Evolutionary conservation across 2,113 vertebrate species (phyloP).

Genomic region (Rafetus swinhoei): DNA sequence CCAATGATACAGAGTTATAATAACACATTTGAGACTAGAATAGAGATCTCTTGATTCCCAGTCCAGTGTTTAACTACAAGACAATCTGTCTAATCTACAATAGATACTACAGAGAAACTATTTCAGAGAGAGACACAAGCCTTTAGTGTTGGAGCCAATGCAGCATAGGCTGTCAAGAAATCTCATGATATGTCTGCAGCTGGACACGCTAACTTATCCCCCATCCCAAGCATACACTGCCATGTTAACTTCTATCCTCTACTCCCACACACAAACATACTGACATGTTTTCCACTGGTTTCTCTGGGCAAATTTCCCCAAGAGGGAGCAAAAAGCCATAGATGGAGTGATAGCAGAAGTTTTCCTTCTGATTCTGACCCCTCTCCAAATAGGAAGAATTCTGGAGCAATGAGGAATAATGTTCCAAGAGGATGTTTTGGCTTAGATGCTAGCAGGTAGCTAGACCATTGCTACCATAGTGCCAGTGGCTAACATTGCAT

Average conservation of each 20-base stretch:
- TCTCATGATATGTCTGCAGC: not conserved
- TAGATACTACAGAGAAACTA: not conserved
- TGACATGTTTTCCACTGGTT: not conserved
- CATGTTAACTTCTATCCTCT: not conserved
- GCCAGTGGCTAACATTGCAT: not conserved
- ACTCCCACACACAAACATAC: accelerated
- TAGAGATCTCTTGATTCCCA: not conserved
- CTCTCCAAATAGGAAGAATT: not conserved
- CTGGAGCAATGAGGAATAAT: not conserved
- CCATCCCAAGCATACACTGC: not conserved
- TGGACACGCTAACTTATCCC: not conserved
- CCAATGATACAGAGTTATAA: not conserved
- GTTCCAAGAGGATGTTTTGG: not conserved
- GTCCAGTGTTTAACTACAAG: not conserved
- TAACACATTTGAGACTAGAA: not conserved
- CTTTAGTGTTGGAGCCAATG: not conserved
- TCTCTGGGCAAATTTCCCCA: accelerated
- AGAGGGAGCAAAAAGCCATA: not conserved
- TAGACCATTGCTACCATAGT: not conserved
- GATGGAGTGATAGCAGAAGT: not conserved
- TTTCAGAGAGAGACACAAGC: not conserved
- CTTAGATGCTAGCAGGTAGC: not conserved
- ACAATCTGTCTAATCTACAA: not conserved
- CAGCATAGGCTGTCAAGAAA: not conserved
- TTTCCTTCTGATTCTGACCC: not conserved